Percentiles rank a stretch among this genome's conserved stretches.
Evolutionary conservation across 1,140 invertebrate genomes (phyloP).

Genomic region (Augochlora pura): DNA sequence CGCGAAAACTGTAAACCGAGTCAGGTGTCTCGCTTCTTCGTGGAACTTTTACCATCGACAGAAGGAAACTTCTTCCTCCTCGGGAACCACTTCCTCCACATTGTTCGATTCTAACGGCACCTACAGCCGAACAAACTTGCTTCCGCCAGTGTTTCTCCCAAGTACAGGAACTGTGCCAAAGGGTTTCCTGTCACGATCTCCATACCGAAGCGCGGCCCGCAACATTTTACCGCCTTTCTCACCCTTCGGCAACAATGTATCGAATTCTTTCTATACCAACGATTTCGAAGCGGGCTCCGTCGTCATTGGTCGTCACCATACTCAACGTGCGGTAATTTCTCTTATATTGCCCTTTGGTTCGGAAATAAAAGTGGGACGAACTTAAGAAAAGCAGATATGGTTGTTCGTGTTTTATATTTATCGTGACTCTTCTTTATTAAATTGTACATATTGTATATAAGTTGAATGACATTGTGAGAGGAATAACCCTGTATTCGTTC

Average conservation of each 20-base stretch:
- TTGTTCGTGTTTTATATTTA: too few species aligned
- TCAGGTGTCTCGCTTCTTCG: neutral
- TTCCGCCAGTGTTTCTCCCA: neutral
- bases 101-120: neutral
- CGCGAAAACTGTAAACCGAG: neutral
- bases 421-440: too few species aligned
- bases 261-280: too few species aligned
- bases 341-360: too few species aligned
- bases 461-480: too few species aligned
- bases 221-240: neutral
- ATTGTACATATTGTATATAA: too few species aligned
- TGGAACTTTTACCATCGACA: neutral
- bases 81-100: conserved; percentile 1
- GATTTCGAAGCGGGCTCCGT: too few species aligned
- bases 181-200: neutral
- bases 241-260: neutral
- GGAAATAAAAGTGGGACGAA: too few species aligned
- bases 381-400: too few species aligned
- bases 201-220: neutral
- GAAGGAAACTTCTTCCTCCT: neutral
- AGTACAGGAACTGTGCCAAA: neutral
- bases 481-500: too few species aligned
- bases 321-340: too few species aligned
- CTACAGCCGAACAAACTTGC: neutral
- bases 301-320: too few species aligned